Base-by-base conservation (phyloP, 1,140 invertebrate genomes). In the Drosophila pallidifrons region DNA sequence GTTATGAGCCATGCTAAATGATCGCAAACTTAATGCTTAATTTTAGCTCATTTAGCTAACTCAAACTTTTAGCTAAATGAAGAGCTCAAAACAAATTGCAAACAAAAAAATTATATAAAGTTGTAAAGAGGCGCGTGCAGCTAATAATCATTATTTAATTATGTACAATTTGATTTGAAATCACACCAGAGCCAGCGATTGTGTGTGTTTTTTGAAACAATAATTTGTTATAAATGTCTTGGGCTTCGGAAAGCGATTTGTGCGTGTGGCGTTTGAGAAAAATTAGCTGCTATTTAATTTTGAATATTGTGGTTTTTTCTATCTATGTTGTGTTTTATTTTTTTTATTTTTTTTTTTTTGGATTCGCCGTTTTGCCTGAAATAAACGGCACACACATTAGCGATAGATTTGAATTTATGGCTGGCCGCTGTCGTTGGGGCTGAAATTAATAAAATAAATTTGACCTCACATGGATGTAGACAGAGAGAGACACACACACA, bases 361-460 rank as follows among this genome's bases (percentile, higher is more conserved):
- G 35, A 7, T 38, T 38, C 35, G 35, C 30, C 25, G 45, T 57
- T 80, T 38, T 80, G 28, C 69, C 49, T 77, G 59, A 77, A 69
- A 82, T 79, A 74, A 67, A 57, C 76, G 76, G 76, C 79, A 79
- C 72, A 82, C 72, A 82, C 74, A 81, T 85, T 81, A 79, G 76
- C 73, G 59, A 79, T 72, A 76, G 73, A 88, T 88, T 81, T 85
- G 60, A 81, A 85, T 89, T 89, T 78, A 80, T 80, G 64, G 83
- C 71, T 68, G 68, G 43, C 13, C 47, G 61, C 45, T 16, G 72
- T 63, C 70, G 59, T 59, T 75, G 73, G 74, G 61, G 77, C 75
- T 71, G 81, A 89, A 88, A 88, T 88, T 88, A 88, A 88, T 88
- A 88, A 88, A 88, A 85, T 88, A 88, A 89, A 88, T 89, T 88